Evolutionary conservation across 2,113 vertebrate genomes (phyloP), one percentile per base, ranked within the genome.

Genomic region (Misgurnus mizolepis): DNA sequence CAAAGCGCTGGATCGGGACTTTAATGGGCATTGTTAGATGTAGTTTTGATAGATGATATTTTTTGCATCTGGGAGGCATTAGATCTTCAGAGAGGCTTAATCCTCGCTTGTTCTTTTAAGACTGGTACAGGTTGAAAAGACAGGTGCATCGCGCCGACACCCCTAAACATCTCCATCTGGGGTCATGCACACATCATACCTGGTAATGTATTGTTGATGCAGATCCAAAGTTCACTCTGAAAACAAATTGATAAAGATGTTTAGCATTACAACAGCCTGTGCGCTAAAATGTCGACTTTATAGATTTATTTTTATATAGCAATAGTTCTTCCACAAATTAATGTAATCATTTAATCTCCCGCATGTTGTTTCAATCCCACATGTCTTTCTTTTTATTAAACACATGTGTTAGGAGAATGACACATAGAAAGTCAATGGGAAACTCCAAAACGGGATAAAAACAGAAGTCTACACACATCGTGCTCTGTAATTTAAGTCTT

Each of bases 201-300:
- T 89, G 98, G 97, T 81, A 98, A 93, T 80, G 98, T 96, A 39
- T 96, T 96, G 92, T 99, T 99, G 93, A 99, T 96, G 92, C 98
- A 99, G 88, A 84, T 88, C 98, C 97, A 99, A 79, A 99, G 94
- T 82, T 98, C 97, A 89, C 92, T 95, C 98, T 99, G 86, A 84
- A 79, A 91, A 85, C 7, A 72, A 70, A 56, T 60, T 66, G 22
- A 83, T 34, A 68, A 39, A 69, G 61, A 71, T 14, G 60, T 55
- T 61, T 40, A 47, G n/a, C 43, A 17, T 53, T 45, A 79, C 58
- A 74, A 39, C 73, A 12, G 49, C 67, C 14, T 34, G 27, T 34
- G 27, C 27, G 27, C 27, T 34, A 34, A 34, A 34, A 34, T 34
- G 3, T 34, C 27, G 27, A 34, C 27, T 34, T 34, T 34, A 34